Conservation (phyloP, 1,140 invertebrate genomes). For the Macrotrachela quadricornifera region DNA sequence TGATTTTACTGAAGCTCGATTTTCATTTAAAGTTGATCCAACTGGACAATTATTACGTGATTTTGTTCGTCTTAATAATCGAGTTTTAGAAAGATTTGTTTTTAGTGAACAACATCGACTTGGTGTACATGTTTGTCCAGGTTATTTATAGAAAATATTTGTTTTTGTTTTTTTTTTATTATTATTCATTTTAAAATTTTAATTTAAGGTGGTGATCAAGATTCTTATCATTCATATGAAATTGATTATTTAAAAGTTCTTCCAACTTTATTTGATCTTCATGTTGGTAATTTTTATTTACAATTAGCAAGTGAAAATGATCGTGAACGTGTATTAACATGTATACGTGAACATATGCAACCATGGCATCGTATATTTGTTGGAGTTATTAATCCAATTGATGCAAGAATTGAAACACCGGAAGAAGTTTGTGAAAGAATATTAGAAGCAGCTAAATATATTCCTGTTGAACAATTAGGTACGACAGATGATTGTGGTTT, state of each 20-base stretch:
- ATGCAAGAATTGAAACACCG: background rate
- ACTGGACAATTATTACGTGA: background rate
- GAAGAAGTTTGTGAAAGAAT: background rate
- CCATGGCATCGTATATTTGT: background rate
- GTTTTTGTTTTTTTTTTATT: too few relatives aligned
- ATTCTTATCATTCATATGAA: background rate
- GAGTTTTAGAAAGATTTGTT: background rate
- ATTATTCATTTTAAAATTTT: too few relatives aligned
- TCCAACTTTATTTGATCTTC: background rate
- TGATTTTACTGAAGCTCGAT: background rate
- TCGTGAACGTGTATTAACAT: background rate
- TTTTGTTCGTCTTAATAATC: background rate
- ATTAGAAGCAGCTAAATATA: background rate
- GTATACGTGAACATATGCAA: background rate
- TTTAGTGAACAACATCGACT: background rate
- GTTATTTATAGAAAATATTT: background rate
- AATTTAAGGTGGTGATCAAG: background rate
- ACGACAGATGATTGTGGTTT: background rate
- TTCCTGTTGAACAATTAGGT: background rate
- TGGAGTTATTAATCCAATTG: background rate
- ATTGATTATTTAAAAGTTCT: background rate
- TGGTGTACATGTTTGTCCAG: background rate
- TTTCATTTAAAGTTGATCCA: background rate
- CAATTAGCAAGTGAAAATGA: background rate
- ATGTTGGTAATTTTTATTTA: background rate